Conservation (phyloP, 2,797 vertebrate genomes). For the Enteromius argenteus region DNA sequence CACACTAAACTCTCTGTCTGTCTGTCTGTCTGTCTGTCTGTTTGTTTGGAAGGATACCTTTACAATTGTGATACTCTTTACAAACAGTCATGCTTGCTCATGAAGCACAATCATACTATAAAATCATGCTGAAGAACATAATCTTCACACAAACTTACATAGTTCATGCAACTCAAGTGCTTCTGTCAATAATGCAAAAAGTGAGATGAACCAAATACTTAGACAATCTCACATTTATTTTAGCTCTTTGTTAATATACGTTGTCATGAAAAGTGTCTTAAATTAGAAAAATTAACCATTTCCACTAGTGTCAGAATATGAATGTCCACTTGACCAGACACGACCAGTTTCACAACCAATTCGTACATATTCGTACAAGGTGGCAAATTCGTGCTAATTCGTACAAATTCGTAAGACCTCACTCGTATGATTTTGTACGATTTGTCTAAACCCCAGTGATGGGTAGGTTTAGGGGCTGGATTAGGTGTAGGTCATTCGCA, state of each 20-base stretch:
- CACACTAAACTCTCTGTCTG: conserved; percentile 72
- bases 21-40: conserved; percentile 46
- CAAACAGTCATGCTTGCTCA: no score
- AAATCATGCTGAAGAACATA: not conserved
- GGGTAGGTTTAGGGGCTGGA: no score
- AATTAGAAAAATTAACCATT: not conserved
- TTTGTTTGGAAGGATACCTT: conserved; percentile 10
- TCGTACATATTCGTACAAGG: no score
- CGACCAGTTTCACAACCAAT: no score
- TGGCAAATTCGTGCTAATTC: no score
- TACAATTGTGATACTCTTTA: no score
- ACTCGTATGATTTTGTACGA: no score
- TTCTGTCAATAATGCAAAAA: not conserved
- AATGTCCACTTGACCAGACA: not conserved
- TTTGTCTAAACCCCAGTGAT: no score
- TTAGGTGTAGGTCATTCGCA: no score
- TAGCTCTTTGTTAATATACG: not conserved
- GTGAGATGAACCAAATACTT: not conserved
- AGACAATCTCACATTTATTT: not conserved
- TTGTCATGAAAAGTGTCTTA: not conserved
- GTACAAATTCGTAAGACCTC: no score
- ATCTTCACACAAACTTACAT: not conserved
- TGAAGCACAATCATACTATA: not conserved
- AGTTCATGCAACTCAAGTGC: not conserved
- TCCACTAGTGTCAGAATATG: not conserved